These are phyloP conservation scores for Nephrotoma appendiculata DNA, from an alignment of 2,888 invertebrate genomes.

Conservation along the genomic window DNA sequence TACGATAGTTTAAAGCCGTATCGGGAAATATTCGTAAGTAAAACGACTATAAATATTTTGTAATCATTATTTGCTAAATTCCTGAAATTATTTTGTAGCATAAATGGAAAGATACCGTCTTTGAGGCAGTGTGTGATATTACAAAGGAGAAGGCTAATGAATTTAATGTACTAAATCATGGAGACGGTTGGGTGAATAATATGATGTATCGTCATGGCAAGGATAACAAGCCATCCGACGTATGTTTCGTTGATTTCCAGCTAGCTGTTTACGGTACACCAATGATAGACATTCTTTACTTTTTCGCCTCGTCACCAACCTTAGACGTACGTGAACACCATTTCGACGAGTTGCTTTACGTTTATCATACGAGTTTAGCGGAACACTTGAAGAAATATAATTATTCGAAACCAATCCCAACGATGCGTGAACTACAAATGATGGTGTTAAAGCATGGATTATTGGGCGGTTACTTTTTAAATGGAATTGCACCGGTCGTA, in stretches of 20 bases:
- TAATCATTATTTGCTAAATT: not conserved
- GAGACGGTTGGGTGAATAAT: not conserved
- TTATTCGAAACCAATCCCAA: not conserved
- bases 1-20: not conserved
- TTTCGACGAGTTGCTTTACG: not conserved
- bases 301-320: not conserved
- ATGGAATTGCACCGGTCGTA: not conserved
- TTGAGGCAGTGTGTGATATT: not conserved
- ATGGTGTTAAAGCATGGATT: not conserved
- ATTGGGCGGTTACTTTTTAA: not conserved
- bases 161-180: not conserved
- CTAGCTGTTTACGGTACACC: not conserved
- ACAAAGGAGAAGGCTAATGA: not conserved
- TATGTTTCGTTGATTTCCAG: not conserved
- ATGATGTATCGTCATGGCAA: not conserved
- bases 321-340: not conserved
- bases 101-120: not conserved
- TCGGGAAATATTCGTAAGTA: not conserved
- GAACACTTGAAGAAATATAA: not conserved
- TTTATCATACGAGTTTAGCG: not conserved
- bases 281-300: not conserved
- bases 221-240: not conserved
- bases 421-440: not conserved
- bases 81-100: not conserved
- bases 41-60: not conserved